Evolutionary conservation across 2,797 vertebrate genomes (phyloP).

Genomic region (Rhinogobio ventralis): DNA sequence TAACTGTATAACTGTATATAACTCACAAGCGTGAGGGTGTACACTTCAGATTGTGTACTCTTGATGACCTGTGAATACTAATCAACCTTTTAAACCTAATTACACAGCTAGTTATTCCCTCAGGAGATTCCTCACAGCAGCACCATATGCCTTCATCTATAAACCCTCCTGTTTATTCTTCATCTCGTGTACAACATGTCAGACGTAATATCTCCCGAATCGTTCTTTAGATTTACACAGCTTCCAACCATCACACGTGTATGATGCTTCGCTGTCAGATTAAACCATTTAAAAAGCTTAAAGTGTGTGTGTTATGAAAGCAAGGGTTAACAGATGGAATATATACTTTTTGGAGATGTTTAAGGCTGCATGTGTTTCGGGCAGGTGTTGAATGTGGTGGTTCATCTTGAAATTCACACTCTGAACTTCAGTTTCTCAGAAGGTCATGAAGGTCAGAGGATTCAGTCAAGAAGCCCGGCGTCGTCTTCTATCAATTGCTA

Average conservation of each 20-base stretch:
- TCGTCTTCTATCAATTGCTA: conserved; percentile 34
- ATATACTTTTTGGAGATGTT: background rate
- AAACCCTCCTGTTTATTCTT: conserved; percentile 57
- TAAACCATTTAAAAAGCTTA: background rate
- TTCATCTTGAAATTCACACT: conserved; percentile 69
- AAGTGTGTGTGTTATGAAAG: background rate
- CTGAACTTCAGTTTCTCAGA: conserved; percentile 53
- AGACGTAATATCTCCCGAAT: background rate
- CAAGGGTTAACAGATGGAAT: background rate
- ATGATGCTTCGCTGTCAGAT: background rate
- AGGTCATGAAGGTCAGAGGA: conserved; percentile 57
- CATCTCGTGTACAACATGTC: background rate
- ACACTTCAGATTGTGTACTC: conserved; percentile 73
- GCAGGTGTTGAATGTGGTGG: conserved; percentile 74
- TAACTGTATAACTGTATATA: conserved; percentile 61
- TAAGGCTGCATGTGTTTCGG: conserved; percentile 61
- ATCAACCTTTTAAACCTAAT: conserved; percentile 70
- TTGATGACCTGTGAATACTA: conserved; percentile 79
- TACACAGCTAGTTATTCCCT: conserved; percentile 70
- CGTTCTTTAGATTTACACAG: background rate
- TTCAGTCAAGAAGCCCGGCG: background rate
- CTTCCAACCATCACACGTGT: background rate
- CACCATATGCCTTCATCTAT: conserved; percentile 65
- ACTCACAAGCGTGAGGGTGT: conserved; percentile 71
- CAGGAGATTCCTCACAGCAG: conserved; percentile 67